These are phyloP conservation scores for Brachionus angularis DNA, from an alignment of 1,140 invertebrate genomes.

Conservation along the genomic window DNA sequence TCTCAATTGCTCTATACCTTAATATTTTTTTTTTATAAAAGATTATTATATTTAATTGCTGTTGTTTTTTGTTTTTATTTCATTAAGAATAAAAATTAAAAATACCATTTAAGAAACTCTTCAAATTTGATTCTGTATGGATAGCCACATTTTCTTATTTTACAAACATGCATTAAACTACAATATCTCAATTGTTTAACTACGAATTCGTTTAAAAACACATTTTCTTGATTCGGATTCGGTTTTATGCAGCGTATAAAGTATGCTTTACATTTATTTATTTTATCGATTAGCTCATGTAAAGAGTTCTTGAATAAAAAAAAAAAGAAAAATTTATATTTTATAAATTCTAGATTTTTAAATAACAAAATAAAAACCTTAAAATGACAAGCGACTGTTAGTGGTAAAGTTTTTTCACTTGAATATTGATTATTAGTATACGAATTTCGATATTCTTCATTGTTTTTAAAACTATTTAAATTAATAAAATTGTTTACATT, in stretches of 20 bases:
- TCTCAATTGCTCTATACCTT: conserved; percentile 30
- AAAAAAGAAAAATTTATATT: neutral
- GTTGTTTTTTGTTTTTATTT: no score
- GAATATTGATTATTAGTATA: conserved; percentile 4
- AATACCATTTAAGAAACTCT: conserved; percentile 63
- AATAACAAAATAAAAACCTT: neutral
- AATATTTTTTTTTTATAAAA: neutral
- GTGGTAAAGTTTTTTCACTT: conserved; percentile 30
- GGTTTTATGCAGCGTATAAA: conserved; percentile 73
- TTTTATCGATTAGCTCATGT: conserved; percentile 63
- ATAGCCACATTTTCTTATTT: conserved; percentile 91
- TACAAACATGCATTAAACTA: conserved; percentile 99
- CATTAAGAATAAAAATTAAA: neutral
- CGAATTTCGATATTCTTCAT: conserved; percentile 1
- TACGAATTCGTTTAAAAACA: conserved; percentile 37
- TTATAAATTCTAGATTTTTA: neutral
- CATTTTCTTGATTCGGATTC: conserved; percentile 68
- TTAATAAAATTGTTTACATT: no score
- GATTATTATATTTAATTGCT: neutral
- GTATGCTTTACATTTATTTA: conserved; percentile 70
- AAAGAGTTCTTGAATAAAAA: conserved; percentile 40
- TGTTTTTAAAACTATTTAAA: conserved; percentile 5
- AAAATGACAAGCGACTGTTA: conserved; percentile 42
- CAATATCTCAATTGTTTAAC: conserved; percentile 93
- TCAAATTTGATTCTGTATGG: conserved; percentile 65